Base-by-base conservation (phyloP, 2,888 invertebrate species). In the Bhutanitis thaidina region DNA sequence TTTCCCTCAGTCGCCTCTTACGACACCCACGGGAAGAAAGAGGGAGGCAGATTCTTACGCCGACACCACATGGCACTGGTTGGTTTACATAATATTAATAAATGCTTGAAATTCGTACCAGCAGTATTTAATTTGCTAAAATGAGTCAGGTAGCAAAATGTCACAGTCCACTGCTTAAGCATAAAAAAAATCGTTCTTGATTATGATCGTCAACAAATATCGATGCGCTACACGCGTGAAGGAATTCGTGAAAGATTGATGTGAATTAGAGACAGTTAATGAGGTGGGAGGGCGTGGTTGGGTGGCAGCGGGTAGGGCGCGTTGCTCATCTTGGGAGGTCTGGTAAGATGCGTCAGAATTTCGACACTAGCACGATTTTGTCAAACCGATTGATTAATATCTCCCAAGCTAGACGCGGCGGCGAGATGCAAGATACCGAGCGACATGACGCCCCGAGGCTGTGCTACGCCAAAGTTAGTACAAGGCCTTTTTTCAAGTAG, bases 301-400 rank as follows among this genome's bases (percentile, higher is more conserved):
- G 62, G 59, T 76, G 74, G 69, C 58, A 68, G 69, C 67, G 70
- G 62, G 70, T 68, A 72, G 73, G 78, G 86, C 86, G 88, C 81
- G 88, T 70, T 80, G 73, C 79, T 82, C 64, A 72, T 81, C 74
- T 86, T 88, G 85, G 88, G 85, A 87, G 88, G 87, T 88, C 69
- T 65, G 67, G 67, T 55, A 62, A 61, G 64, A 73, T 69, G 72
- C 76, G 74, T 77, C 81, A 79, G 68, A 85, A 82, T 85, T 86
- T 87, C 85, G 86, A 86, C 88, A 87, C 86, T 79, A 66, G 80
- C 82, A 85, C 80, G 83, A 85, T 86, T 87, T 86, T 87, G 87
- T 85, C 86, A 83, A 86, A 77, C 73, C 61, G 56, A 64, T 70
- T 83, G 85, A 86, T 87, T 80, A 76, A 85, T 87, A 81, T 85